Evolutionary conservation across 2,888 invertebrate species (phyloP).

Genomic region (Rhyacophila evoluta): DNA sequence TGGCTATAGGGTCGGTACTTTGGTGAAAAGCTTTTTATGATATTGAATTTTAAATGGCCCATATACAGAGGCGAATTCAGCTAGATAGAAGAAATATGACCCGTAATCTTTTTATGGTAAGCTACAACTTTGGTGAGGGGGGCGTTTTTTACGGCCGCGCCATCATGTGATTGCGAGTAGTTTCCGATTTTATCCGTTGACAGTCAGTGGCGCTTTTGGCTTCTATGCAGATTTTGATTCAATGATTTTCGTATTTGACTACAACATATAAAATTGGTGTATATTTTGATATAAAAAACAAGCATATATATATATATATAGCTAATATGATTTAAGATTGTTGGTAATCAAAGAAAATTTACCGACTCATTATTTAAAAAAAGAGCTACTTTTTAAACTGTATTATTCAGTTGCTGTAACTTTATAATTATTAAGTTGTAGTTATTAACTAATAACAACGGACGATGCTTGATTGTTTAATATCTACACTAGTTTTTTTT

Average conservation of each 20-base stretch:
- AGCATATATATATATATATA: too few relatives aligned
- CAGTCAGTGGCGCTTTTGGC: background rate
- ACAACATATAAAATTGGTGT: too few relatives aligned
- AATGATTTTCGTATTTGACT: background rate
- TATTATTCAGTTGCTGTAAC: too few relatives aligned
- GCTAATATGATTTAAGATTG: too few relatives aligned
- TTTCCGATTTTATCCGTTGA: constrained; percentile 7
- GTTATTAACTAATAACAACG: too few relatives aligned
- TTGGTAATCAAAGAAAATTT: too few relatives aligned
- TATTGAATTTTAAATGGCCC: constrained; percentile 41
- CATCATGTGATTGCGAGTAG: constrained; percentile 26
- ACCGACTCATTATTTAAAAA: too few relatives aligned
- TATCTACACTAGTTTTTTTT: too few relatives aligned
- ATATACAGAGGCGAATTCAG: constrained; percentile 4
- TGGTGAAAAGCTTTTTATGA: constrained; percentile 30
- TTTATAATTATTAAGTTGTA: too few relatives aligned
- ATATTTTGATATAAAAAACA: too few relatives aligned
- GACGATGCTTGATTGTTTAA: too few relatives aligned
- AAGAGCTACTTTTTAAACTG: too few relatives aligned
- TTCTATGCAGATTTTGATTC: background rate
- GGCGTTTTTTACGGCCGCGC: background rate
- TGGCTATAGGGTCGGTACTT: background rate
- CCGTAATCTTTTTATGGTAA: constrained; percentile 27
- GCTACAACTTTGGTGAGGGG: background rate
- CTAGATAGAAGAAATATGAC: constrained; percentile 28